A percentile compares a stretch with the other conserved stretches of the same genome.
Evolutionary conservation across 2,797 vertebrate species (phyloP).

Genomic region (Acanthornis magna): DNA sequence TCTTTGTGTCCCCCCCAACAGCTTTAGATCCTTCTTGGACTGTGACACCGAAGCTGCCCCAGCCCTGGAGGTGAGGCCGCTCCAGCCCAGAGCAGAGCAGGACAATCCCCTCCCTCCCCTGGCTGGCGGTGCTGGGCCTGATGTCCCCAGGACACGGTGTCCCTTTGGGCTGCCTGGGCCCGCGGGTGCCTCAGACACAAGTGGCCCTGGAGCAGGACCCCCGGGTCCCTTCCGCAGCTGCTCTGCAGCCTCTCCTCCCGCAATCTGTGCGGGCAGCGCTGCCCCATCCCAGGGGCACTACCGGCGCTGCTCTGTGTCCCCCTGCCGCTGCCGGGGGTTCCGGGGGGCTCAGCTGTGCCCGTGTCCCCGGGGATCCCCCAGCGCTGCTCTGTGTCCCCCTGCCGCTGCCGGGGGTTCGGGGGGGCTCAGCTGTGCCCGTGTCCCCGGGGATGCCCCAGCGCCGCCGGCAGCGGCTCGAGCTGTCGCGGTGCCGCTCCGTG

Average conservation of each 20-base stretch:
- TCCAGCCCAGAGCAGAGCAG: not conserved
- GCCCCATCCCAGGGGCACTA: not conserved
- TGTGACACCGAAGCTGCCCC: not conserved
- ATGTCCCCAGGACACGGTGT: not conserved
- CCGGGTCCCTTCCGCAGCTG: not conserved
- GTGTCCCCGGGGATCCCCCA: not conserved
- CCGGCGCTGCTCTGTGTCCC: fast-evolving
- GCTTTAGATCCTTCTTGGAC: not conserved
- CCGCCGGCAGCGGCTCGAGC: not conserved
- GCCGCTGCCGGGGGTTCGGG: not conserved
- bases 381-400: not conserved
- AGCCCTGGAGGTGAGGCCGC: not conserved
- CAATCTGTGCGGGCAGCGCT: fast-evolving
- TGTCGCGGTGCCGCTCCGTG: not conserved
- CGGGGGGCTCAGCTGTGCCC: not conserved
- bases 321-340: not conserved
- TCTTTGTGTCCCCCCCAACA: not conserved
- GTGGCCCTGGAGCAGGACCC: not conserved
- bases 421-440: not conserved
- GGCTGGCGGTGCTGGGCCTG: not conserved
- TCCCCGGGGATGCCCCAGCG: not conserved
- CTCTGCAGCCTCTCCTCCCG: not conserved
- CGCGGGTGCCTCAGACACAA: not conserved
- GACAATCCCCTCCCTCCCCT: not conserved
- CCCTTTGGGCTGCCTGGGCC: not conserved